Evolutionary conservation across 2,113 vertebrate genomes (phyloP).

Genomic region (Lota lota): DNA sequence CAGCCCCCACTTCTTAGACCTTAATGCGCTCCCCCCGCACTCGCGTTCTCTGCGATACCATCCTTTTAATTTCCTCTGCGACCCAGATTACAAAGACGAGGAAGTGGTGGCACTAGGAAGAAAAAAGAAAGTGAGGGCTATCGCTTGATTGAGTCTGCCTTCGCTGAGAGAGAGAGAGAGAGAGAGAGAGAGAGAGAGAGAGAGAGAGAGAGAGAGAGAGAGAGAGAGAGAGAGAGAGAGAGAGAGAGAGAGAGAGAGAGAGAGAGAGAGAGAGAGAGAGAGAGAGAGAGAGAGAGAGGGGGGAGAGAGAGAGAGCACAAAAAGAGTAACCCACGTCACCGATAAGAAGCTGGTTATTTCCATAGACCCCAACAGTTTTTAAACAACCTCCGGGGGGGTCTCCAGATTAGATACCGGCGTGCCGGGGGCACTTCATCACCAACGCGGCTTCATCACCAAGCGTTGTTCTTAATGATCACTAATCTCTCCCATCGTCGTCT

Average conservation of each 20-base stretch:
- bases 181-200: constrained; percentile 31
- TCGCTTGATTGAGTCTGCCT: constrained; percentile 65
- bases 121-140: constrained; percentile 43
- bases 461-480: constrained; percentile 38
- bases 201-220: constrained; percentile 42
- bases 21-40: too few relatives aligned
- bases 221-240: too few relatives aligned
- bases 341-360: constrained; percentile 68
- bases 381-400: too few relatives aligned
- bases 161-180: constrained; percentile 49
- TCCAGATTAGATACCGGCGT: too few relatives aligned
- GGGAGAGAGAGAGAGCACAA: constrained; percentile 46
- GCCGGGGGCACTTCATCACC: too few relatives aligned
- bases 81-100: constrained; percentile 68
- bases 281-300: too few relatives aligned
- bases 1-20: too few relatives aligned
- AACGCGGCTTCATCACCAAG: too few relatives aligned
- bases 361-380: constrained; percentile 39
- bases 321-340: constrained; percentile 54
- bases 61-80: constrained; percentile 72
- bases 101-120: constrained; percentile 27
- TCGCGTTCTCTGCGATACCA: constrained; percentile 47
- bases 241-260: background rate
- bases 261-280: constrained; percentile 57
- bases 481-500: constrained; percentile 34